Evolutionary conservation across 1,140 invertebrate species (phyloP), one percentile per base, ranked within the genome.

Genomic region (Thalassaphorura encarpata): DNA sequence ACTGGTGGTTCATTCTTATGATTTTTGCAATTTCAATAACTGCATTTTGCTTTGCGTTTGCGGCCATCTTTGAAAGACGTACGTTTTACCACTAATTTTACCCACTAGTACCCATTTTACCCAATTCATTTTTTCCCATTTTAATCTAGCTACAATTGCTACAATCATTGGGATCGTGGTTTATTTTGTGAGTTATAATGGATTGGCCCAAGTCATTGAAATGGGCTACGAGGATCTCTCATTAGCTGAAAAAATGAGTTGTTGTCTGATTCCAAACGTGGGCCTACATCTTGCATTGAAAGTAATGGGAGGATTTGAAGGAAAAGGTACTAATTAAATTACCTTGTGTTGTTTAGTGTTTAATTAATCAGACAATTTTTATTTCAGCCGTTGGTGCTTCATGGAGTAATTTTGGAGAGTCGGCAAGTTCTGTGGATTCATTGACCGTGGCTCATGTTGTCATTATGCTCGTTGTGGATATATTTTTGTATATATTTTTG

Each of bases 11-110:
- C 8, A 31, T 56, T 0, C 15, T 63, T 2, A 21, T 61, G 4
- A 39, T 61, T 4, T 63, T 58, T 31, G 43, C 55, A 2, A 50
- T 61, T 3, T n/a, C 58, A 2, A 52, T 42, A 15, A 52, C 54
- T 11, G 42, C 62, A 6, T 61, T 52, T 36, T 60, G 60, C 19
- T 63, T 61, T 50, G 57, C 51, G n/a, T 42, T 63, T 19, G 54
- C 54, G 3, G 29, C 52, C 15, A 57, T 63, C 27, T 63, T 63
- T 43, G 36, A 58, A 21, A 57, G 33, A 58, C 40, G 62, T 63
- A 56, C 40, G 47, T 27, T 18, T 3, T 24, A 33, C 5, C 11
- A 31, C 4, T 19, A 11, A 50, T 29, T 41, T 27, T 31, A 16
- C 18, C 18, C 47, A 24, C 23, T 4, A n/a, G 15, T 27, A 19